Evolutionary conservation across 2,797 vertebrate genomes (phyloP), one percentile per base, ranked within the genome.

Genomic region (Catostomus latipinnis): DNA sequence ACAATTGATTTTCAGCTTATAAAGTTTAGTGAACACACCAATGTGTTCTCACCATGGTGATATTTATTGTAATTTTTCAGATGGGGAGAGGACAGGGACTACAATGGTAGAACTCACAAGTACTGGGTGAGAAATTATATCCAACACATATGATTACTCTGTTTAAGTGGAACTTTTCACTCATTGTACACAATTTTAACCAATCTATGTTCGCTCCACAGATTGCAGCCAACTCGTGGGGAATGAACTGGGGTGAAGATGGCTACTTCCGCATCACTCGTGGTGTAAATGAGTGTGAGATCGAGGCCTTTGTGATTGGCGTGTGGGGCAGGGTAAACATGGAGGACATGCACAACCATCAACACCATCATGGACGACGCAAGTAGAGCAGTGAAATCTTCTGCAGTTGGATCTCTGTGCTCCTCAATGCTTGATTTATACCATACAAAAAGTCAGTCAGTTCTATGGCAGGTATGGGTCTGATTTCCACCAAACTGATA

Each of bases 151-250:
- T n/a, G 22, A 14, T 45, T 13, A 57, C 34, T 14, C 9, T 6
- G 4, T 5, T 62, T 12, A 54, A 10, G 10, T 0, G n/a, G 0
- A 54, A 0, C 48, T 7, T 34, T 34, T 34, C 34, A 34, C 34
- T 34, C 34, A 34, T 11, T 61, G 11, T 43, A 66, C 60, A 49
- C n/a, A 53, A 12, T 34, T 16, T 49, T 50, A 43, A 13, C 22
- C 11, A 8, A 16, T 52, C n/a, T 18, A 7, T 34, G 34, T 46
- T 1, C 76, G 18, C 61, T 73, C 56, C 0, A 0, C 92, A 99
- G 98, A 95, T 94, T 0, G 97, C 96, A 0, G 96, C 97, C 85
- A 99, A 99, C 91, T 98, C 97, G 0, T 99, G 98, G 98, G 97
- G 97, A 18, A 96, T 93, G 67, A 94, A 93, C 82, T 99, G 98